phyloP scores from a whole-genome alignment of 1,140 invertebrate species.

The Ips typographus region DNA sequence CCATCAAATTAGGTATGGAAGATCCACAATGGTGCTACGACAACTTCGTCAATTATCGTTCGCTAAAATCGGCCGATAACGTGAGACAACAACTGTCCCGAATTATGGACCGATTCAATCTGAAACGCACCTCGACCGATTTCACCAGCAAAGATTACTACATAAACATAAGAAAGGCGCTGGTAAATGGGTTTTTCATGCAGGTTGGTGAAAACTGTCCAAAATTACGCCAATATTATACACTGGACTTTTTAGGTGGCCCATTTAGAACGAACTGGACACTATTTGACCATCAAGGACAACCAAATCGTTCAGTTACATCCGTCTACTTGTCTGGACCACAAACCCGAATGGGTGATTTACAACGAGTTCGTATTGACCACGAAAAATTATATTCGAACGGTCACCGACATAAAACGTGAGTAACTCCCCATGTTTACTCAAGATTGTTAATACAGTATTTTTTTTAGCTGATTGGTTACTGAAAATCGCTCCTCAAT shows the following conservation, averaged over 20 bases:
- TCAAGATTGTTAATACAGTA: constrained; percentile 16
- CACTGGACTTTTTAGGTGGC: constrained; percentile 67
- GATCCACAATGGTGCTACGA: constrained; percentile 99
- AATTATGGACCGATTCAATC: constrained; percentile 81
- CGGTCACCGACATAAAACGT: constrained; percentile 99
- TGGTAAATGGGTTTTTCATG: constrained; percentile 99
- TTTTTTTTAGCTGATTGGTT: constrained; percentile 83
- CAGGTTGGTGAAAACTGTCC: constrained; percentile 67
- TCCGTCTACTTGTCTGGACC: constrained; percentile 97
- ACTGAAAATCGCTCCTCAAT: constrained; percentile 93
- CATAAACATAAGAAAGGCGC: constrained; percentile 96
- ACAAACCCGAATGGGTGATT: constrained; percentile 99
- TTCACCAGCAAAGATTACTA: constrained; percentile 99
- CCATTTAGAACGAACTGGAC: constrained; percentile 91
- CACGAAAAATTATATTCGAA: constrained; percentile 99
- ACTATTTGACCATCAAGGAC: constrained; percentile 98
- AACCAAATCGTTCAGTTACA: constrained; percentile 99
- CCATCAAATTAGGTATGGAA: constrained; percentile 62
- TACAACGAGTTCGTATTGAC: constrained; percentile 99
- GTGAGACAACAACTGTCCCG: constrained; percentile 66
- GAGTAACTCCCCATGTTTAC: constrained; percentile 52
- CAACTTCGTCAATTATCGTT: constrained; percentile 98
- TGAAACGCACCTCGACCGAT: constrained; percentile 95
- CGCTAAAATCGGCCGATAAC: constrained; percentile 83
- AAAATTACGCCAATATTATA: constrained; percentile 7